Base-by-base conservation (phyloP, 2,888 invertebrate genomes). In the Scaptomyza parva region DNA sequence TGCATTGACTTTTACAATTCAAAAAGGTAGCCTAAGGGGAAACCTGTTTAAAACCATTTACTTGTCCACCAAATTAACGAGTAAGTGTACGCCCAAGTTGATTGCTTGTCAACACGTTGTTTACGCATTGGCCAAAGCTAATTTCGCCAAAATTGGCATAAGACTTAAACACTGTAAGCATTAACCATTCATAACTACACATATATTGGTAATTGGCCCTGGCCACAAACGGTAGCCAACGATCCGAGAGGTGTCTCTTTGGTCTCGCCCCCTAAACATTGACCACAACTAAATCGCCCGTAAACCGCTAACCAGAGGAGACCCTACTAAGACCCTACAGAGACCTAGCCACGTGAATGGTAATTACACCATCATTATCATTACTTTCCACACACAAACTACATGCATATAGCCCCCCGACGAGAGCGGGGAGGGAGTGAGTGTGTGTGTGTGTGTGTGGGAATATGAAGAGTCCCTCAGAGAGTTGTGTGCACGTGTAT, bases 301-400 rank as follows among this genome's bases (percentile, higher is more conserved):
- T 11, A 17, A 26, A n/a, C 37, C 14, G 20, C 20, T 11, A 45
- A 0, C 9, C 6, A 3, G 17, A 11, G n/a, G 33, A n/a, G 37
- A 39, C 6, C 2, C n/a, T 0, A 14, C 11, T n/a, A n/a, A n/a
- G 22, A 22, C 26, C 39, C 54, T 22, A 7, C 6, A 30, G 51
- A 24, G 5, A 14, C 17, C 17, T 4, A 17, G 30, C 30, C 48
- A 59, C 44, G 59, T 57, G 47, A 54, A 53, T 57, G 44, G 51
- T 51, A 76, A 73, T 70, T 60, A 70, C 57, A 43, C 37, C 52
- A 53, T 50, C 50, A 63, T 65, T 60, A 71, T 57, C 58, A 28
- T 63, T 61, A 58, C 41, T 67, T 28, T 26, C 47, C 47, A 37
- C 50, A 61, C n/a, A 26, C 26, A 26, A 26, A 9, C 26, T 3